Evolutionary conservation across 2,797 vertebrate species (phyloP), one percentile per base, ranked within the genome.

Genomic region (Molossus molossus): DNA sequence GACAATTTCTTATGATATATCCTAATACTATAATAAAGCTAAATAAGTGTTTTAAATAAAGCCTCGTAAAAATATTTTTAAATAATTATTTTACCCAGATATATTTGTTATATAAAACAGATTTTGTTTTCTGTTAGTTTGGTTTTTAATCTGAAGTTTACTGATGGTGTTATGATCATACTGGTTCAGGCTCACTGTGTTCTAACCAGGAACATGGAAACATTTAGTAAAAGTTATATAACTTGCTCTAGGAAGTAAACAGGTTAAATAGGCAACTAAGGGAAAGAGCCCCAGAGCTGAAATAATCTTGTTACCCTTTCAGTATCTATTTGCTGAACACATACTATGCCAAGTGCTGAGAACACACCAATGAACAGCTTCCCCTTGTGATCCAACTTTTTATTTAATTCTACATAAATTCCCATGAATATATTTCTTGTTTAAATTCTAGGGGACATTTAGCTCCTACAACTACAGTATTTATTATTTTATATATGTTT

Each of bases 11-110:
- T 64, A 73, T 69, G 20, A 45, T 73, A 92, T 79, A 82, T 25
- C 48, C 82, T 67, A 92, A 79, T 50, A 94, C 67, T 23, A 6
- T 87, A 89, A 91, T 90, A 67, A 90, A 95, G 13, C 7, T 64
- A 90, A n/a, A 57, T 33, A 87, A 87, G 90, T 70, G 25, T 84
- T 75, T 96, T 80, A 18, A 92, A 89, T 91, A 92, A 96, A 93
- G 9, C 17, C 85, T 96, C 37, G 37, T 90, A 62, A 86, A 84
- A 88, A 48, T 57, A 58, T 73, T 86, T 94, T 85, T 85, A 60
- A 85, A 80, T 29, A 90, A 85, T 95, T 79, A 77, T 60, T 90
- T 94, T 94, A 89, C 29, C 17, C 57, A 69, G 10, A 91, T 73
- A 84, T 65, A 69, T 86, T 40, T 92, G 40, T 69, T 77, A 87